phyloP scores from a whole-genome alignment of 2,888 invertebrate genomes.

The Tholera decimalis region DNA sequence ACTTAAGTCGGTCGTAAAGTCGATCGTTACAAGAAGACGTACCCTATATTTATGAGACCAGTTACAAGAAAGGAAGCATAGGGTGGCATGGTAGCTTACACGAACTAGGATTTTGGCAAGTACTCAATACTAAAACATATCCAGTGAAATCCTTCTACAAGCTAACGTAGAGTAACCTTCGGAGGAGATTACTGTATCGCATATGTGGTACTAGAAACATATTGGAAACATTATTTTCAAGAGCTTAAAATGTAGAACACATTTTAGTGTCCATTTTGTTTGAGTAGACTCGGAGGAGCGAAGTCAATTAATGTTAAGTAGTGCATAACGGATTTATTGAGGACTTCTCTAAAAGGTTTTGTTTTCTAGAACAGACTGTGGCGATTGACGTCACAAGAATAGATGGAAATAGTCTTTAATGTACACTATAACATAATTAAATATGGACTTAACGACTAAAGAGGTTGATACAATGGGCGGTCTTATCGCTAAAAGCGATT shows the following conservation, averaged over 20 bases:
- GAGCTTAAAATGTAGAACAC: slow-evolving; percentile 17
- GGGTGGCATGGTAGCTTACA: slow-evolving; percentile 10
- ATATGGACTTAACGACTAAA: no score
- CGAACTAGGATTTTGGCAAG: slow-evolving; percentile 23
- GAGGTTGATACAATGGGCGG: no score
- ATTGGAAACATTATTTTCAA: slow-evolving; percentile 15
- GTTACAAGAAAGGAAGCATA: slow-evolving; percentile 8
- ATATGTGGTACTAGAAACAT: background rate
- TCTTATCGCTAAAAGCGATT: no score
- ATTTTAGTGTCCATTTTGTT: slow-evolving; percentile 19
- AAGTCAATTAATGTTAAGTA: slow-evolving; percentile 28
- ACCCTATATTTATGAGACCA: slow-evolving; percentile 14
- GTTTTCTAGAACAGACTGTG: background rate
- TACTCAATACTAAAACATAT: slow-evolving; percentile 14
- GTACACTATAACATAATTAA: no score
- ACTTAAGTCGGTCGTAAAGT: slow-evolving; percentile 55
- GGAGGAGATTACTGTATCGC: slow-evolving; percentile 30
- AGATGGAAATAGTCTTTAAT: no score
- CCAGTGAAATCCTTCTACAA: slow-evolving; percentile 26
- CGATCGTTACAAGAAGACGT: slow-evolving; percentile 9
- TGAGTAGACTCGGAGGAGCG: slow-evolving; percentile 10
- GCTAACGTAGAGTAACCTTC: slow-evolving; percentile 23
- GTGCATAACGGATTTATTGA: slow-evolving; percentile 3
- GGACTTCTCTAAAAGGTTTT: slow-evolving; percentile 3
- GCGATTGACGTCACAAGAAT: background rate